Conservation (phyloP, 2,113 vertebrate genomes). For the Lepus europaeus region DNA sequence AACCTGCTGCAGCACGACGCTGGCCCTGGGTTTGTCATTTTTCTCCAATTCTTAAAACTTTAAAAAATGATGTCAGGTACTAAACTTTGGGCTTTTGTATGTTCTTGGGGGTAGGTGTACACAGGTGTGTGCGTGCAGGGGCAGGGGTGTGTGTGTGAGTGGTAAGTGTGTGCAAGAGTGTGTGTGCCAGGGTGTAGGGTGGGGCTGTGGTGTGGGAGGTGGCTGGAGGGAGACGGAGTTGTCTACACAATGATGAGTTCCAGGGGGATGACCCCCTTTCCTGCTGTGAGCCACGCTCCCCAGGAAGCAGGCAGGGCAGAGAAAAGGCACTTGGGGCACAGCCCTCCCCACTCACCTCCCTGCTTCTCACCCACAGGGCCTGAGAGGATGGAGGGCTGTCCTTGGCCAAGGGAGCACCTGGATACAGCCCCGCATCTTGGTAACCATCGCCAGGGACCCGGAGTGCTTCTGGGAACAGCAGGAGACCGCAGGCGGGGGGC, state of each 20-base stretch:
- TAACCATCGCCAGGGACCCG: conserved; percentile 57
- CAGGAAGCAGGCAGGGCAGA: conserved; percentile 22
- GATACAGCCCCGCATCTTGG: conserved; percentile 48
- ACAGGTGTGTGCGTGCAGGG: background rate
- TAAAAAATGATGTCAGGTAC: background rate
- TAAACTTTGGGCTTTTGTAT: background rate
- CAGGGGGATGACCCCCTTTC: too few species aligned
- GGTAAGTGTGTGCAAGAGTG: background rate
- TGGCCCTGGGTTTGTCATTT: background rate
- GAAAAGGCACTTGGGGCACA: background rate
- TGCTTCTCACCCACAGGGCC: background rate
- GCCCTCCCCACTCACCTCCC: background rate
- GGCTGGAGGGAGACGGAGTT: background rate
- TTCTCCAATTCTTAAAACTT: background rate
- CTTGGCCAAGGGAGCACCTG: conserved; percentile 44
- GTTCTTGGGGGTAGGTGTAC: background rate
- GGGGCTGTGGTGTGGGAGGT: background rate
- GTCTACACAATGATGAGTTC: background rate
- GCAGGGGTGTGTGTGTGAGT: background rate
- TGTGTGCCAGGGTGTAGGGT: background rate
- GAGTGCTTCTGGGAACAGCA: conserved; percentile 66
- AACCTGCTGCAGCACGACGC: too few species aligned
- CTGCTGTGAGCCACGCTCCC: background rate
- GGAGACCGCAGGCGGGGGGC: conserved; percentile 57
- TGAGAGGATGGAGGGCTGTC: background rate